These are phyloP conservation scores for Pelosia muscerda DNA, from an alignment of 2,888 invertebrate genomes.

Conservation along the genomic window DNA sequence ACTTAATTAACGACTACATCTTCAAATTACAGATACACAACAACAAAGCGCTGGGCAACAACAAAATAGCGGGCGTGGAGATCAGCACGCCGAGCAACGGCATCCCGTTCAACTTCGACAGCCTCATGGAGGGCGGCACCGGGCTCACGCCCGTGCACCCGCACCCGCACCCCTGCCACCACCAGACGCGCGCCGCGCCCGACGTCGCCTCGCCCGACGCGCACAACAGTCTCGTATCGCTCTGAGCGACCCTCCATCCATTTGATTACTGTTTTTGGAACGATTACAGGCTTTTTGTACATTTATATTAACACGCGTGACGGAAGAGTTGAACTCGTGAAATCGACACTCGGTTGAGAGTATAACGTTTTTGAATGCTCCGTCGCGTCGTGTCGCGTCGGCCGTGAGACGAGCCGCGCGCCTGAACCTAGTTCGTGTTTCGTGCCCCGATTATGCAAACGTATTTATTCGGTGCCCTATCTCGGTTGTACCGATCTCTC, in stretches of 20 bases:
- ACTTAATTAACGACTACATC: background rate
- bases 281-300: background rate
- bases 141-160: slow-evolving; percentile 94
- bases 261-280: background rate
- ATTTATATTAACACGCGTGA: background rate
- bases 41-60: slow-evolving; percentile 78
- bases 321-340: slow-evolving; percentile 9
- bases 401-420: slow-evolving; percentile 52
- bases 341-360: background rate
- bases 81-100: slow-evolving; percentile 96
- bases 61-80: slow-evolving; percentile 92
- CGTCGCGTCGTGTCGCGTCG: slow-evolving; percentile 9
- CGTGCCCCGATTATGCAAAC: slow-evolving; percentile 46
- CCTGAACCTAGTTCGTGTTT: slow-evolving; percentile 60
- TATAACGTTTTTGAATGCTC: background rate
- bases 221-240: slow-evolving; percentile 93
- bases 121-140: slow-evolving; percentile 97
- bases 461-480: slow-evolving; percentile 38
- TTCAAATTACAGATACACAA: slow-evolving; percentile 77
- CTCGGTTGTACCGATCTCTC: slow-evolving; percentile 44
- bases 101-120: slow-evolving; percentile 96
- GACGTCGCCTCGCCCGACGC: slow-evolving; percentile 91
- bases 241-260: slow-evolving; percentile 84
- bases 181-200: slow-evolving; percentile 91
- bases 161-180: slow-evolving; percentile 91